Conservation (phyloP, 2,888 invertebrate species). For the Rotaria sp. region DNA sequence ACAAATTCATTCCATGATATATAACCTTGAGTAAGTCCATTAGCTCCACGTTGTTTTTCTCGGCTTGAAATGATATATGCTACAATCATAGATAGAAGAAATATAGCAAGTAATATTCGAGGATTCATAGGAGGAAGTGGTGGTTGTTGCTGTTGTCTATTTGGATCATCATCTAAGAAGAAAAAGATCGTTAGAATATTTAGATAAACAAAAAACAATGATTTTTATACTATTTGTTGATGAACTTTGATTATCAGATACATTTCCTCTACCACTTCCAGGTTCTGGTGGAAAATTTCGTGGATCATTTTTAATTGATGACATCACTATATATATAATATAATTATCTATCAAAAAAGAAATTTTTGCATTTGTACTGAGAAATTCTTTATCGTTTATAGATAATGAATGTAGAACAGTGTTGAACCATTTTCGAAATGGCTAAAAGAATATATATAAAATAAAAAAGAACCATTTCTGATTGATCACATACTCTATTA, state of each 20-base stretch:
- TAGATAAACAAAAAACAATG: neutral
- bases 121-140: neutral
- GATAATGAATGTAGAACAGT: neutral
- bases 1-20: conserved; percentile 95
- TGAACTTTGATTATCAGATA: neutral
- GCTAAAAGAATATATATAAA: neutral
- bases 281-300: neutral
- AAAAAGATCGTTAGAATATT: neutral
- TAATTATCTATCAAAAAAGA: neutral
- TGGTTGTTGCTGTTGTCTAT: neutral
- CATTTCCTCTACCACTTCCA: neutral
- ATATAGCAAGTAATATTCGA: neutral
- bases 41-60: conserved; percentile 66
- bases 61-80: neutral
- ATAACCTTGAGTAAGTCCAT: conserved; percentile 67
- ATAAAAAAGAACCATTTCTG: too few relatives aligned
- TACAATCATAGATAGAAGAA: neutral
- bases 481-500: neutral
- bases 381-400: neutral
- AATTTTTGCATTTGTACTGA: neutral
- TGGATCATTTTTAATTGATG: conserved; percentile 3
- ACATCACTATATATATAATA: neutral
- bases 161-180: neutral
- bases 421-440: conserved; percentile 1
- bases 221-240: neutral